These are phyloP conservation scores for Ictidomys tridecemlineatus DNA, from an alignment of 2,113 vertebrate species.

Conservation along the genomic window DNA sequence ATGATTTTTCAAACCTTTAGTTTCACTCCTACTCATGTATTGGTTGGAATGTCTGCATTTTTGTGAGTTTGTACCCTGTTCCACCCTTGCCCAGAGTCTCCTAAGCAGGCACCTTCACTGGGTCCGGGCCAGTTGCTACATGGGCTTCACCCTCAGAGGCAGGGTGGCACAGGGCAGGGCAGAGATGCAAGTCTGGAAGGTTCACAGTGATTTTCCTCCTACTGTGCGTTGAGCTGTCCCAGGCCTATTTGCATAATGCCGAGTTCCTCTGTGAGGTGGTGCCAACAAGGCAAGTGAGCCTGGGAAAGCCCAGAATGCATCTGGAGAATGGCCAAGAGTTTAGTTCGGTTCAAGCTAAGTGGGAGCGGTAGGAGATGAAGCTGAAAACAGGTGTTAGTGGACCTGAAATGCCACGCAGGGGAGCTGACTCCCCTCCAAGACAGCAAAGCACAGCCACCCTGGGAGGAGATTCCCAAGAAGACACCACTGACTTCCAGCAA, in stretches of 20 bases:
- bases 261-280: background rate
- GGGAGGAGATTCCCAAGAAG: background rate
- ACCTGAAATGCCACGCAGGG: background rate
- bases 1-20: background rate
- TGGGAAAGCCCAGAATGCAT: background rate
- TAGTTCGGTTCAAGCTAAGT: background rate
- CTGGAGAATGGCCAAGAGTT: background rate
- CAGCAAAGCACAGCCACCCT: background rate
- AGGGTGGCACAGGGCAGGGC: background rate
- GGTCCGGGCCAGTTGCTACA: background rate
- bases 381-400: background rate
- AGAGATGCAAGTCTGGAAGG: background rate
- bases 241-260: background rate
- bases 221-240: too few relatives aligned
- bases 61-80: background rate
- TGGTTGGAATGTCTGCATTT: background rate
- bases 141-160: background rate
- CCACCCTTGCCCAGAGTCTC: background rate
- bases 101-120: background rate
- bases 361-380: background rate
- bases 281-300: fast-evolving
- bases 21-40: background rate
- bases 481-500: background rate
- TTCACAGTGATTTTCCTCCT: background rate
- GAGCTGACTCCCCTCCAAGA: background rate